Percentiles rank a stretch among this genome's conserved stretches.
Conservation (phyloP, 1,140 invertebrate genomes). For the Heliconius hewitsoni region DNA sequence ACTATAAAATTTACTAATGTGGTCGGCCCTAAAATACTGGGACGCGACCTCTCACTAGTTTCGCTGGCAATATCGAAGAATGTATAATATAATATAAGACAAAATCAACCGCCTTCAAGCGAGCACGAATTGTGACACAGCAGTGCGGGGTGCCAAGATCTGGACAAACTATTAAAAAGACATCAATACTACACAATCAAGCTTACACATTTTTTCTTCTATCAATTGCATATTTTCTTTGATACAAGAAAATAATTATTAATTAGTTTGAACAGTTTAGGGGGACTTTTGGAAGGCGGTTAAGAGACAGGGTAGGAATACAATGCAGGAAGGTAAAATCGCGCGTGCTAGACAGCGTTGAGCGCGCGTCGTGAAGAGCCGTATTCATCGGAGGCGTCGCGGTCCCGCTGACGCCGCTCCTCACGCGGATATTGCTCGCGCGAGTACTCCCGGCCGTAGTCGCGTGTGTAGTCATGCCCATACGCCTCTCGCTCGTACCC, state of each 20-base stretch:
- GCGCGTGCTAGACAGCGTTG: conserved; percentile 67
- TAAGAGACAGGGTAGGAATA: conserved; percentile 23
- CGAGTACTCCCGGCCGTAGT: conserved; percentile 59
- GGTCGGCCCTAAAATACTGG: conserved; percentile 26
- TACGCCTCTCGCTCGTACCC: conserved; percentile 61
- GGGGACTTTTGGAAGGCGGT: not conserved
- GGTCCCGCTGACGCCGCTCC: conserved; percentile 57
- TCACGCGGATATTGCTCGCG: conserved; percentile 41
- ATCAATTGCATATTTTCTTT: conserved; percentile 10
- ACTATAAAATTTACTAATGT: conserved; percentile 42
- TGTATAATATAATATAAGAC: conserved; percentile 22
- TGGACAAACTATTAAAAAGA: not conserved
- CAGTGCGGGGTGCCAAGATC: conserved; percentile 6
- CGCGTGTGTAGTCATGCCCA: conserved; percentile 65
- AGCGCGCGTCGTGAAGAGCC: conserved; percentile 75
- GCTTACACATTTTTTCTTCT: not conserved
- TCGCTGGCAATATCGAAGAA: conserved; percentile 36
- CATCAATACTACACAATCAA: not conserved
- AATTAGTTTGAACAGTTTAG: not conserved
- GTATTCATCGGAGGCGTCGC: conserved; percentile 72
- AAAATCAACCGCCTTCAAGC: not conserved
- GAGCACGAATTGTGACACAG: not conserved
- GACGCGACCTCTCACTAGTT: conserved; percentile 43
- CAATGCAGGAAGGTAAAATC: conserved; percentile 26
- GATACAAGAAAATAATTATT: conserved; percentile 1